phyloP scores from a whole-genome alignment of 2,888 invertebrate genomes.

The Callyntrura sp. region DNA sequence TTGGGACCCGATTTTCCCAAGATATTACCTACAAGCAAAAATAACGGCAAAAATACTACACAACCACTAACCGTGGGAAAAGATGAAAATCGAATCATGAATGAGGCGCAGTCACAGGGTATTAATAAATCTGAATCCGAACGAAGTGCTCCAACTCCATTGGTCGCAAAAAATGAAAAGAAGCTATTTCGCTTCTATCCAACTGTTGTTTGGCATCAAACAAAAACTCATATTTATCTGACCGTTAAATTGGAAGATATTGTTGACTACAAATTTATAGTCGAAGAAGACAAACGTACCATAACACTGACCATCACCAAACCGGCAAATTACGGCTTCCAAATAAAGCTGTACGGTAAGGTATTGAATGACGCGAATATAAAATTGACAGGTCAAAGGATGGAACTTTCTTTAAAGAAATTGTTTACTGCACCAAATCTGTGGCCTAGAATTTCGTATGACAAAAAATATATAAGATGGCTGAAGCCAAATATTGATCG shows the following conservation, averaged over 20 bases:
- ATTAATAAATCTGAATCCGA: no score
- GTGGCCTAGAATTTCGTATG: neutral
- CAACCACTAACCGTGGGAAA: no score
- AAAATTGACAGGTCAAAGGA: neutral
- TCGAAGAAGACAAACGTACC: neutral
- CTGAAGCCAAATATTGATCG: conserved; percentile 8
- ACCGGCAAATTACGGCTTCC: neutral
- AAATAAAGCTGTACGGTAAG: neutral
- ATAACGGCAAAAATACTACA: no score
- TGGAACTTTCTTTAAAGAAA: neutral
- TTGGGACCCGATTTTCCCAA: no score
- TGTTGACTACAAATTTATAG: neutral
- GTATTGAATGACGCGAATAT: neutral
- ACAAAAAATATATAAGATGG: neutral
- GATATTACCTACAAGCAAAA: no score
- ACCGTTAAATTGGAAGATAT: neutral
- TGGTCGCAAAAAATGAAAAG: neutral
- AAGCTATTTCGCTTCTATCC: neutral
- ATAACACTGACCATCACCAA: neutral
- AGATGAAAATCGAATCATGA: no score
- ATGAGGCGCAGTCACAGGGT: no score
- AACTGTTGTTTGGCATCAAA: neutral
- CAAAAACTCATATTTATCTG: neutral
- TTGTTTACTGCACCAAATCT: neutral
- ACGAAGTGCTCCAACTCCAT: no score